Evolutionary conservation across 1,140 invertebrate species (phyloP), one percentile per base, ranked within the genome.

Genomic region (Patella vulgata): DNA sequence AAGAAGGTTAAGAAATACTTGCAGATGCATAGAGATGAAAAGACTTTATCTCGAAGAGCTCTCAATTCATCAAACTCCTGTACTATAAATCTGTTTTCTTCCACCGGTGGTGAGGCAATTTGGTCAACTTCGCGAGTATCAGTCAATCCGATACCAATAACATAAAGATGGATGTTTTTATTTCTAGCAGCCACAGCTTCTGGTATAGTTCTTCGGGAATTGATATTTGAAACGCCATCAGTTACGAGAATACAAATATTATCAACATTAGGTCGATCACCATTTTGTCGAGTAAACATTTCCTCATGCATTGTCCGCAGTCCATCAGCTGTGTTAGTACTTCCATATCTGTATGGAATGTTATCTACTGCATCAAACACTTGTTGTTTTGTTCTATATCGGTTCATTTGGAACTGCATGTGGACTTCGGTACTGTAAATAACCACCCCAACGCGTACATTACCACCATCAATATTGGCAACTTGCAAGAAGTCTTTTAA

Each of bases 221-320:
- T 75, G 47, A 76, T 71, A 57, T 77, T 70, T 19, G 74, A 75
- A 1, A 75, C 68, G 43, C 74, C 74, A 40, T 74, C 74, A 43
- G 74, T 77, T n/a, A 77, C 55, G 9, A 77, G 60, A 21, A 77
- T 66, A 25, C 54, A 65, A 8, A 74, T 63, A 33, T 77, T 77
- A 5, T 52, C 59, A 21, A 73, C 67, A 51, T 55, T 63, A 27
- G 63, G 42, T 50, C 74, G 44, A 44, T 74, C 74, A 17, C 74
- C 74, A 44, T 68, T 72, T n/a, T 28, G 47, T 47, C 23, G n/a
- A 6, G 60, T 69, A 39, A 73, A 77, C 72, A 77, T 74, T 23
- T 72, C 39, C 21, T 43, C 48, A 17, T 69, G 56, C 70, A 73
- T 71, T 6, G 46, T 58, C 9, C 59, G 52, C 0, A 75, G 40